Percentiles rank a stretch among this genome's conserved stretches.
Evolutionary conservation across 1,140 invertebrate species (phyloP).

Genomic region (Augochlora pura): DNA sequence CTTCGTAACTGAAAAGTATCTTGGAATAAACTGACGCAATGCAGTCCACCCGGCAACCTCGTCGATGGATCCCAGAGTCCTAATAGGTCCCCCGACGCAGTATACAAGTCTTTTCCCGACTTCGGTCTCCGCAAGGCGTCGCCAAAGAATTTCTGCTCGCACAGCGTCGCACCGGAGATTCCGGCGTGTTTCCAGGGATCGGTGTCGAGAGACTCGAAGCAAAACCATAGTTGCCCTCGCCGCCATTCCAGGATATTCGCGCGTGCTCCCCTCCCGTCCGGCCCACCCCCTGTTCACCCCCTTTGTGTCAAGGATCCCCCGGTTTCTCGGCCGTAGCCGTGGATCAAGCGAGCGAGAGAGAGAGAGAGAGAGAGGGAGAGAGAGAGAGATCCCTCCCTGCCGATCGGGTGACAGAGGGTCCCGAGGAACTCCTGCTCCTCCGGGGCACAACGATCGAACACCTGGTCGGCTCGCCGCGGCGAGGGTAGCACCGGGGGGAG

Average conservation of each 20-base stretch:
- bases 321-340: conserved; percentile 54
- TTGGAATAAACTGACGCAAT: too few species aligned
- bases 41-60: too few species aligned
- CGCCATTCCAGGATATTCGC: conserved; percentile 48
- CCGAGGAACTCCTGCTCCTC: conserved; percentile 59
- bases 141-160: too few species aligned
- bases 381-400: conserved; percentile 56
- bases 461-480: conserved; percentile 67
- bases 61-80: too few species aligned
- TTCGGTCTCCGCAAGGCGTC: too few species aligned
- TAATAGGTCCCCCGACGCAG: too few species aligned
- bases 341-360: conserved; percentile 38
- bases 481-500: conserved; percentile 45
- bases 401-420: conserved; percentile 68
- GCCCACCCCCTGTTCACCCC: conserved; percentile 10
- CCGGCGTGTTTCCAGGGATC: too few species aligned
- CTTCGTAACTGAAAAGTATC: too few species aligned
- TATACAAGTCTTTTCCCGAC: too few species aligned
- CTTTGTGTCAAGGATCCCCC: conserved; percentile 50
- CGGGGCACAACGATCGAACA: conserved; percentile 63
- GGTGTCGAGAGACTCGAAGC: too few species aligned
- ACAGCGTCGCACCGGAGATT: too few species aligned
- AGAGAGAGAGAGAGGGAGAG: conserved; percentile 28
- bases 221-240: too few species aligned
- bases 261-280: conserved; percentile 42